phyloP scores from a whole-genome alignment of 1,140 invertebrate genomes.

The Laupala kohalensis region DNA sequence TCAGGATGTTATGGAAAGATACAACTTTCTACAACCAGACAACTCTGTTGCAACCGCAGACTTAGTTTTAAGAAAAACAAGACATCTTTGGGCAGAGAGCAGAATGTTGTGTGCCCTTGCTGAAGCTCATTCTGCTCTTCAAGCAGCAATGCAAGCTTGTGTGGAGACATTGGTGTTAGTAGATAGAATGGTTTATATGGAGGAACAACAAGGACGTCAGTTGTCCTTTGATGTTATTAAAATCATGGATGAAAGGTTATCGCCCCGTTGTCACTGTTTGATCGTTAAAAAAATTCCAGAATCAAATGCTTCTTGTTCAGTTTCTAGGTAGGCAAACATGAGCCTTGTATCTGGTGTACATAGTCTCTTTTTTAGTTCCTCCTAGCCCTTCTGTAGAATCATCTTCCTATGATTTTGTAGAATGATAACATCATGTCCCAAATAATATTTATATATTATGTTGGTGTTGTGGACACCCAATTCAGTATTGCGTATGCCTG shows the following conservation, averaged over 20 bases:
- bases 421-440: too few species aligned
- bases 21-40: slow-evolving; percentile 34
- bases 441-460: too few species aligned
- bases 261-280: slow-evolving; percentile 42
- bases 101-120: slow-evolving; percentile 22
- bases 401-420: too few species aligned
- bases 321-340: too few species aligned
- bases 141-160: slow-evolving; percentile 36
- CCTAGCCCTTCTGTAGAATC: too few species aligned
- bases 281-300: too few species aligned
- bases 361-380: too few species aligned
- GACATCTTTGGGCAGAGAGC: slow-evolving; percentile 22
- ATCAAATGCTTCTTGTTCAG: too few species aligned
- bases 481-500: too few species aligned
- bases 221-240: slow-evolving; percentile 36
- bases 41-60: slow-evolving; percentile 30
- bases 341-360: too few species aligned
- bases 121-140: slow-evolving; percentile 24
- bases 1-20: slow-evolving; percentile 29
- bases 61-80: slow-evolving; percentile 19
- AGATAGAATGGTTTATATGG: slow-evolving; percentile 47
- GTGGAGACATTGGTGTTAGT: slow-evolving; percentile 54
- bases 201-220: slow-evolving; percentile 32
- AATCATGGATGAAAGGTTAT: slow-evolving; percentile 39
- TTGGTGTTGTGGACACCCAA: too few species aligned